These are phyloP conservation scores for Elephantulus edwardii DNA, from an alignment of 2,113 vertebrate species.

Conservation along the genomic window DNA sequence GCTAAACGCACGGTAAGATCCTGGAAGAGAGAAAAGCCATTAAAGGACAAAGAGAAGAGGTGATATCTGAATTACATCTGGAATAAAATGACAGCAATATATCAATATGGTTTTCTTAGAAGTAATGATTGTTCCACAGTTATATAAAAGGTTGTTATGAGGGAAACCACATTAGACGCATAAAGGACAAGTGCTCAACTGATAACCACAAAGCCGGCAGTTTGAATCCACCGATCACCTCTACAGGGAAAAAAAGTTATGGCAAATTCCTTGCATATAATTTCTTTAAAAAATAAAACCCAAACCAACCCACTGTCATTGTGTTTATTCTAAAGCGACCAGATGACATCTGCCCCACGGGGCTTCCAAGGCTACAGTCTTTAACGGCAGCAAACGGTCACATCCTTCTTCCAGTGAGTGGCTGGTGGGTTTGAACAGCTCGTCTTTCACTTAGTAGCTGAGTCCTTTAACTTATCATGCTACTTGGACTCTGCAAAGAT, in stretches of 20 bases:
- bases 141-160: not conserved
- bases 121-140: not conserved
- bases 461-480: not conserved
- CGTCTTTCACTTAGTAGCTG: not conserved
- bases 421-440: not conserved
- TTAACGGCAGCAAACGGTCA: not conserved
- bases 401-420: not conserved
- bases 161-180: not conserved
- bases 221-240: not conserved
- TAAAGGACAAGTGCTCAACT: not conserved
- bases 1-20: not conserved
- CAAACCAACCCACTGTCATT: not conserved
- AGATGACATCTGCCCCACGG: not conserved
- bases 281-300: too few species aligned
- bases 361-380: not conserved
- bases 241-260: not conserved
- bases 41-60: not conserved
- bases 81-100: not conserved
- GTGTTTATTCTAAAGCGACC: not conserved
- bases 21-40: not conserved
- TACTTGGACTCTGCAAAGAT: not conserved
- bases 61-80: slow-evolving; percentile 27
- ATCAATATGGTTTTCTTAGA: not conserved
- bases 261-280: not conserved
- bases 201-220: not conserved